phyloP scores from a whole-genome alignment of 2,797 vertebrate species.

The Peromyscus attwateri region DNA sequence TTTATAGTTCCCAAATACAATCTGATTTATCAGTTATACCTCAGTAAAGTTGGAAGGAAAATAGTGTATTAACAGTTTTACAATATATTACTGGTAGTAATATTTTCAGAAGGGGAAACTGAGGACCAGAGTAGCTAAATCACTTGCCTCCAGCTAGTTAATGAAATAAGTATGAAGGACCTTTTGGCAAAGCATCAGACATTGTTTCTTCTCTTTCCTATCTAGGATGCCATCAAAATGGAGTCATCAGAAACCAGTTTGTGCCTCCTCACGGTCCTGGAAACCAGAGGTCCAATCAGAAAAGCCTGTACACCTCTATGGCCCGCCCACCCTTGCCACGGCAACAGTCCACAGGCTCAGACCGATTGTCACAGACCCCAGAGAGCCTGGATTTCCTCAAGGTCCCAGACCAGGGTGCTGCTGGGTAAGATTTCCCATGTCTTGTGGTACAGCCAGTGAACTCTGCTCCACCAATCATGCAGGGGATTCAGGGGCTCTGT shows the following conservation, averaged over 20 bases:
- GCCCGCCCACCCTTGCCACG: slow-evolving; percentile 92
- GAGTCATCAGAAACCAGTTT: slow-evolving; percentile 91
- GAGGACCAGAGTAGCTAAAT: background rate
- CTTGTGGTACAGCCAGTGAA: rapidly evolving
- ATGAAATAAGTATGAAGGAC: background rate
- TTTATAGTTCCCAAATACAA: background rate
- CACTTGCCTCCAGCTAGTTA: background rate
- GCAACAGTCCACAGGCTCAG: slow-evolving; percentile 86
- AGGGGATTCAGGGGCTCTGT: background rate
- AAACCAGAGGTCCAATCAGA: slow-evolving; percentile 88
- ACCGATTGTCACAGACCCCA: slow-evolving; percentile 89
- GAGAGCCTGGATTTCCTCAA: slow-evolving; percentile 95
- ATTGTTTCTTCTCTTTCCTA: background rate
- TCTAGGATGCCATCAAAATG: slow-evolving; percentile 94
- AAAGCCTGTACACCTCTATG: slow-evolving; percentile 85
- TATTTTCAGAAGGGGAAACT: background rate
- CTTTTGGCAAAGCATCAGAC: background rate
- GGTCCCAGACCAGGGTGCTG: slow-evolving; percentile 97
- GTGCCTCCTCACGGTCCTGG: slow-evolving; percentile 84
- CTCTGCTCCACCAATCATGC: rapidly evolving
- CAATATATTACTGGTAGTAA: background rate
- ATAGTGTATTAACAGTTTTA: background rate
- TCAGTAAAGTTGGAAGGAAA: background rate
- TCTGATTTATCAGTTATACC: background rate
- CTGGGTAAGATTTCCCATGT: slow-evolving; percentile 92